These are phyloP conservation scores for Tetrapedia diversipes DNA, from an alignment of 2,888 invertebrate genomes.

Conservation along the genomic window DNA sequence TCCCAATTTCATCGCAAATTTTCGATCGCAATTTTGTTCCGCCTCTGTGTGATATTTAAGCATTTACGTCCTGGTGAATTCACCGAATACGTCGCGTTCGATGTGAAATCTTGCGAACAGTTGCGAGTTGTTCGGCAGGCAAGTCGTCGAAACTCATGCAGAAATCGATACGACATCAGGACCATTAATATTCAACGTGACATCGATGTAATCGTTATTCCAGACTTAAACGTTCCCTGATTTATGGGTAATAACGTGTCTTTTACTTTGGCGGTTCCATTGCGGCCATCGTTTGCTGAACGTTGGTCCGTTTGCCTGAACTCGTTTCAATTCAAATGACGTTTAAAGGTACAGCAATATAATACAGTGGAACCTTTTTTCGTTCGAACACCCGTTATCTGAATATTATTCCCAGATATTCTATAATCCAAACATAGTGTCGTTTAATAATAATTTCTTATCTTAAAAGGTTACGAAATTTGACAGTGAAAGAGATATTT, in stretches of 20 bases:
- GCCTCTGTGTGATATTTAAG: neutral
- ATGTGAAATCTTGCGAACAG: neutral
- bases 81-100: too few relatives aligned
- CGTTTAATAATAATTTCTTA: too few relatives aligned
- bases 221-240: slow-evolving; percentile 22
- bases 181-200: slow-evolving; percentile 30
- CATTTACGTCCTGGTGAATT: neutral
- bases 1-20: neutral
- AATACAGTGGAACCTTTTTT: too few relatives aligned
- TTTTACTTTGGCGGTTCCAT: slow-evolving; percentile 35
- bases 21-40: neutral
- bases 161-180: slow-evolving; percentile 20
- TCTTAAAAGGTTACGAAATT: too few relatives aligned
- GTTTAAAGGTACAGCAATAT: too few relatives aligned
- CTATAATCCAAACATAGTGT: too few relatives aligned
- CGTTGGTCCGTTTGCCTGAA: slow-evolving; percentile 36
- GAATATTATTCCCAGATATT: too few relatives aligned
- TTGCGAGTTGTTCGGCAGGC: neutral
- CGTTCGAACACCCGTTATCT: too few relatives aligned
- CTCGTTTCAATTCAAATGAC: slow-evolving; percentile 1
- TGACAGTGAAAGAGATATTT: too few relatives aligned
- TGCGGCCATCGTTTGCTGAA: slow-evolving; percentile 12
- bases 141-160: neutral
- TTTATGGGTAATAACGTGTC: slow-evolving; percentile 42
- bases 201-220: slow-evolving; percentile 23